Evolutionary conservation across 1,140 invertebrate genomes (phyloP).

Genomic region (Manduca sexta): DNA sequence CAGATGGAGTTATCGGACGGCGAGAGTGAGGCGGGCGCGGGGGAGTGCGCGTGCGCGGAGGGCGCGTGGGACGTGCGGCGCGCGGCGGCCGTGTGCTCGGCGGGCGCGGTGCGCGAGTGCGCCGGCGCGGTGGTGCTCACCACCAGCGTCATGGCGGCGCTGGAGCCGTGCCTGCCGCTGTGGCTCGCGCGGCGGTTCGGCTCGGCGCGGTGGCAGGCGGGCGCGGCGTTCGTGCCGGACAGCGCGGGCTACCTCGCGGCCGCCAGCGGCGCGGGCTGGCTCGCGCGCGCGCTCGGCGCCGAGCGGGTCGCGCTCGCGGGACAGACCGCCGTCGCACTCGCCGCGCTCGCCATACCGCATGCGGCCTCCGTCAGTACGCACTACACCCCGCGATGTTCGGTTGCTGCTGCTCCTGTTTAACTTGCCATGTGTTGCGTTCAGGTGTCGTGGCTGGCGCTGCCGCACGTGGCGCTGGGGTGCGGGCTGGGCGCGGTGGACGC

Average conservation of each 20-base stretch:
- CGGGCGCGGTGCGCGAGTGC: conserved; percentile 30
- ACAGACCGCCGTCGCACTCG: conserved; percentile 30
- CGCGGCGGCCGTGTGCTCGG: conserved; percentile 12
- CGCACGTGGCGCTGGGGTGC: conserved; percentile 32
- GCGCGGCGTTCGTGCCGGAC: conserved; percentile 86
- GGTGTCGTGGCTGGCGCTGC: conserved; percentile 30
- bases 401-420: not conserved
- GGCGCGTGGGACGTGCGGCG: conserved; percentile 9
- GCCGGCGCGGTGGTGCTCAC: conserved; percentile 81
- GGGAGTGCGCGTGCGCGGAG: conserved; percentile 2
- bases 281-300: conserved; percentile 24
- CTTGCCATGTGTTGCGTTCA: conserved; percentile 4
- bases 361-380: conserved; percentile 30
- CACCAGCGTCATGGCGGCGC: conserved; percentile 83
- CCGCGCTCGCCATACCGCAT: conserved; percentile 35
- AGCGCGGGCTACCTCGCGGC: conserved; percentile 85
- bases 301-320: conserved; percentile 42
- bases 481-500: conserved; percentile 53
- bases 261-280: conserved; percentile 28
- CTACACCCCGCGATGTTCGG: not conserved
- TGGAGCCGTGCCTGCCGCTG: conserved; percentile 85
- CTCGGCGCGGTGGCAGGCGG: conserved; percentile 81
- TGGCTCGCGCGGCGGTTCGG: conserved; percentile 83
- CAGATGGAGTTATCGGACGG: no score
- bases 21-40: no score